These are phyloP conservation scores for Meteorus sp. DNA, from an alignment of 1,140 invertebrate species.

Conservation along the genomic window DNA sequence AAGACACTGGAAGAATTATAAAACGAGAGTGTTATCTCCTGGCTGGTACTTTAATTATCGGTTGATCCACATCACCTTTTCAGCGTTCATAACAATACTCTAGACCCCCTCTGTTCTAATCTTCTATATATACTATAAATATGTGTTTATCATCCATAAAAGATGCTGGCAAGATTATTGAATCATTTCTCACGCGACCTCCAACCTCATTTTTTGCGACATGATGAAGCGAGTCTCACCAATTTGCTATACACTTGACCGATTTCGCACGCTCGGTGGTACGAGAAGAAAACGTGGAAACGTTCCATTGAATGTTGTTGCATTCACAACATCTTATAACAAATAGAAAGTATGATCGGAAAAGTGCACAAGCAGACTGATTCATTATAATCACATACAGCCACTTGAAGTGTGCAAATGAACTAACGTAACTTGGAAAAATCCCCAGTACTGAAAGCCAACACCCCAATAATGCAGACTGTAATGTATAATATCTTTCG, in stretches of 20 bases:
- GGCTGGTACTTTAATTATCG: no score
- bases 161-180: constrained; percentile 30
- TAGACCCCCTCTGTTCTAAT: not conserved
- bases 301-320: not conserved
- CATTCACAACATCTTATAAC: not conserved
- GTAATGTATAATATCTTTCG: no score
- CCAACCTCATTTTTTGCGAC: constrained; percentile 26
- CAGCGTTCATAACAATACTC: no score
- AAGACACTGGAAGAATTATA: no score
- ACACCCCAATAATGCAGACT: no score
- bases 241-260: constrained; percentile 9
- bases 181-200: constrained; percentile 50
- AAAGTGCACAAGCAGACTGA: not conserved
- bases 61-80: no score
- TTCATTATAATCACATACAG: no score
- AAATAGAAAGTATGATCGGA: not conserved
- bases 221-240: constrained; percentile 23
- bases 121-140: constrained; percentile 14
- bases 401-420: no score
- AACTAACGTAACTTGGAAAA: not conserved
- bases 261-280: constrained; percentile 18
- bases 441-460: no score
- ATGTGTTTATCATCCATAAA: constrained; percentile 34
- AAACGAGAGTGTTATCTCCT: no score
- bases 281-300: constrained; percentile 15